Base-by-base conservation (phyloP, 2,797 vertebrate genomes). In the Rhynchotus rufescens region DNA sequence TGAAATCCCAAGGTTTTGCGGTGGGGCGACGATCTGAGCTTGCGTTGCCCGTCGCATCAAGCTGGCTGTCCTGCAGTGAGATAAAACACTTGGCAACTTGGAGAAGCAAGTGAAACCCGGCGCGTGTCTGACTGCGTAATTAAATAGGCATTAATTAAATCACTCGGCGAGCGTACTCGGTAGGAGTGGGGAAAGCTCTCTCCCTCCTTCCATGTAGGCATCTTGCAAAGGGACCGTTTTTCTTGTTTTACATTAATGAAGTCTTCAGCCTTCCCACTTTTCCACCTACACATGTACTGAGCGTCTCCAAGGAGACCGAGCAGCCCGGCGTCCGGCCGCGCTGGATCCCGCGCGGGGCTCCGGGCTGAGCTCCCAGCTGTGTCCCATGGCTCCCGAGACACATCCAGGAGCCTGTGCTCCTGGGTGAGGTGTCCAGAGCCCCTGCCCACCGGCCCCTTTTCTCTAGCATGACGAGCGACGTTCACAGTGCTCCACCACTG, bases 171-270 rank as follows among this genome's bases (percentile, higher is more conserved):
- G 86, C 92, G 68, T 67, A 91, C 72, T 91, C 84, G 78, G 92
- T 86, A 95, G 94, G 92, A 95, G 90, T 83, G 84, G 90, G 95
- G 96, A 95, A 93, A 64, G 91, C 56, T 92, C 90, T 94, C 96
- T 96, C 96, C 93, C 77, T 91, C 84, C 88, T 96, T 97, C 94
- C 68, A 21, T 95, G 92, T 94, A 91, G 95, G 94, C 96, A 97
- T 97, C 97, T 97, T 97, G 96, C 95, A 96, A 85, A 92, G 96
- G 97, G 97, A 97, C 97, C 96, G 94, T 98, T 98, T 97, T 97
- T 97, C 97, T 97, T 97, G 95, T 96, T 97, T 97, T 97, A 97
- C 97, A 97, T 97, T 98, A 98, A 98, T 98, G 97, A 97, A 98
- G 96, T 97, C 97, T 97, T 97, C 96, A 95, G 95, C 97, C 96